Conservation (phyloP, 2,888 invertebrate species). For the Melanostoma mellinum region DNA sequence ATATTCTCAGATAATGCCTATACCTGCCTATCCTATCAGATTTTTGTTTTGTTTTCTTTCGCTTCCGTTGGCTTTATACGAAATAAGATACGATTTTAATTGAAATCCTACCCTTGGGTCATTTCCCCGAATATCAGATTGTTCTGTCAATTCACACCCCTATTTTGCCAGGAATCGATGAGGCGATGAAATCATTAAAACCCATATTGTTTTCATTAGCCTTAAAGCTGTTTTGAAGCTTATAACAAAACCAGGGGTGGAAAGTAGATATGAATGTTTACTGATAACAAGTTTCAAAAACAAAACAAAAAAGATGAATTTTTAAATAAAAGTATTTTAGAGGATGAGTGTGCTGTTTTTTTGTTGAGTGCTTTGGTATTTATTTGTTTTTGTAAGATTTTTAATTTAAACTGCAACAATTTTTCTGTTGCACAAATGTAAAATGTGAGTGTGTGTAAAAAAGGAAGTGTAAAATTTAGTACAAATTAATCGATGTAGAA, state of each 20-base stretch:
- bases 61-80: constrained; percentile 39
- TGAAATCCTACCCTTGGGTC: constrained; percentile 60
- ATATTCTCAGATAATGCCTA: too few species aligned
- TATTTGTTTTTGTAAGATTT: too few species aligned
- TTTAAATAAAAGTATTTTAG: not conserved
- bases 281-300: too few species aligned
- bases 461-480: too few species aligned
- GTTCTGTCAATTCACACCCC: constrained; percentile 37
- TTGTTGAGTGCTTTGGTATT: too few species aligned
- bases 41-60: constrained; percentile 23
- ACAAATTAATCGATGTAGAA: too few species aligned
- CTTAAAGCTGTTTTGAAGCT: constrained; percentile 2
- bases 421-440: too few species aligned
- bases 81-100: constrained; percentile 67
- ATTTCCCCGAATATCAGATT: constrained; percentile 50
- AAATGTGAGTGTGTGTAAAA: too few species aligned
- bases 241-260: not conserved
- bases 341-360: too few species aligned
- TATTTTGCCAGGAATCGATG: constrained; percentile 35
- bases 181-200: constrained; percentile 20
- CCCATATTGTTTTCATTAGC: constrained; percentile 33
- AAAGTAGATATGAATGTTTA: not conserved
- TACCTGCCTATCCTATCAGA: too few species aligned
- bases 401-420: too few species aligned
- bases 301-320: not conserved